Evolutionary conservation across 1,140 invertebrate species (phyloP).

Genomic region (Eumaeus atala): DNA sequence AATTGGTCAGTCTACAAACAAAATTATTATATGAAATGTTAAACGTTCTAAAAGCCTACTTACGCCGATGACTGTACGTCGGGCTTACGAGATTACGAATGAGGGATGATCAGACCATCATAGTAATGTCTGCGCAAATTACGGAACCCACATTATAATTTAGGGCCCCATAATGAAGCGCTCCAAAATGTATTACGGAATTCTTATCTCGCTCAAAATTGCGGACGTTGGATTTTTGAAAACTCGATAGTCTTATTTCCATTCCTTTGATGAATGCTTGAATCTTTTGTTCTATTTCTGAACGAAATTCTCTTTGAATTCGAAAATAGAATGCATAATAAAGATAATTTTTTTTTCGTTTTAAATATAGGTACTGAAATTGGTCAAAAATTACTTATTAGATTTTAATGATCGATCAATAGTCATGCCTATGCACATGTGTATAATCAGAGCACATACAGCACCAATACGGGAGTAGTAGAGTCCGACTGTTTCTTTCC

Average conservation of each 20-base stretch:
- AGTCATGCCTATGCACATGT: no score
- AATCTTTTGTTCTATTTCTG: slow-evolving; percentile 8
- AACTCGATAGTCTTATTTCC: slow-evolving; percentile 10
- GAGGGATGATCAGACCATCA: slow-evolving; percentile 2
- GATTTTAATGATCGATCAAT: no score
- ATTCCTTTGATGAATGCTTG: slow-evolving; percentile 9
- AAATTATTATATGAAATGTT: no score
- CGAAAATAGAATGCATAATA: slow-evolving; percentile 2
- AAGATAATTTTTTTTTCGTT: not conserved
- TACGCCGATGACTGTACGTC: not conserved
- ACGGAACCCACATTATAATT: slow-evolving; percentile 1
- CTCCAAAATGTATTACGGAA: not conserved
- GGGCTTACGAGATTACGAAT: slow-evolving; percentile 3
- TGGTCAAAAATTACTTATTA: not conserved
- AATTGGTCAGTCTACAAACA: no score
- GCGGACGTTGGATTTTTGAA: slow-evolving; percentile 1
- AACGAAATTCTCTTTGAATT: slow-evolving; percentile 4
- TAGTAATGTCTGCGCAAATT: slow-evolving; percentile 1
- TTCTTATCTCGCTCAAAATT: not conserved
- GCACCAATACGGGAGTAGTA: no score
- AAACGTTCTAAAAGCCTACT: no score
- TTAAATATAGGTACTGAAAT: not conserved
- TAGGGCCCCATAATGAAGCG: slow-evolving; percentile 5
- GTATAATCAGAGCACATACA: no score
- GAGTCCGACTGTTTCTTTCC: no score